Base-by-base conservation (phyloP, 1,140 invertebrate genomes). In the Aradophagus sp. region DNA sequence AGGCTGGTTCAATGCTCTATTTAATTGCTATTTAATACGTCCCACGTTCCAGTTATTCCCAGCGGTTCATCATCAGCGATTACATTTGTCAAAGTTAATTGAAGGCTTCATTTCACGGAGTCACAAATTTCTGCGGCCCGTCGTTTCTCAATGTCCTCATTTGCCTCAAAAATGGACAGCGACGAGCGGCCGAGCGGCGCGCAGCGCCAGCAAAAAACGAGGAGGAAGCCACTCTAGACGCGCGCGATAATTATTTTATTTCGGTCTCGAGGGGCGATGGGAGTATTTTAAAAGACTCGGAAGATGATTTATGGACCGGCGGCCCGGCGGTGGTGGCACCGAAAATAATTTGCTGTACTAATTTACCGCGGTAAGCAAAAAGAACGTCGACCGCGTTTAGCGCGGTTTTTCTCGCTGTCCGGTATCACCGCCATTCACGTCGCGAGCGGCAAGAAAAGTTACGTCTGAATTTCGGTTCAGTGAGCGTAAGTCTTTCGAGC, bases 171-270 rank as follows among this genome's bases (percentile, higher is more conserved):
- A 62, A 70, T 48, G 56, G 50, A 52, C 8, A 62, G 35, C 42
- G 10, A 14, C 19, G 27, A 23, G 20, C 4, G 4, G 20, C 20
- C 20, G 20, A 23, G 20, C 20, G 20, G 8, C 8, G 20, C 20
- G 8, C 8, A 8, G 20, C 20, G 20, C 20, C 4, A 23, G 29
- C 29, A 45, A 63, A 65, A 66, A 66, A 48, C 41, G 32, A 62
- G 48, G 11, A 66, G 62, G 56, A 62, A 56, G 44, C 50, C 10
- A 16, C 35, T 19, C 53, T 47, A 71, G 53, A 61, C 47, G 52
- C 39, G 44, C 41, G 61, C 50, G 69, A 67, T 67, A 72, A 72
- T 72, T 72, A 72, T 72, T 72, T 72, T 67, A 73, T 73, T 73
- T 73, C 56, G 35, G 62, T 67, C 62, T 27, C 34, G 48, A 67